A percentile compares a stretch with the other conserved stretches of the same genome.
Evolutionary conservation across 1,140 invertebrate genomes (phyloP).

Genomic region (Mesaphorura yosii): DNA sequence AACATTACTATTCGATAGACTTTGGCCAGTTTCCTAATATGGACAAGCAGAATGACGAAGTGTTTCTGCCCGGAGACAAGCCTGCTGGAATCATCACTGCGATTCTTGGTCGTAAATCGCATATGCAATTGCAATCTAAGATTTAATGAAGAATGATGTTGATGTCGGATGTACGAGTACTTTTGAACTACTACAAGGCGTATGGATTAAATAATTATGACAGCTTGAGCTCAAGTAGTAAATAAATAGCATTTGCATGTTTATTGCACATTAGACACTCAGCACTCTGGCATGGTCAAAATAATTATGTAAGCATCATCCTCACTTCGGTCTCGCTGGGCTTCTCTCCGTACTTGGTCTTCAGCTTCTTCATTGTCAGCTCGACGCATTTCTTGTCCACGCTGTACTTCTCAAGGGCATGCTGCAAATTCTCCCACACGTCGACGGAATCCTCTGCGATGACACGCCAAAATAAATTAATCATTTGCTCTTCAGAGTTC

Average conservation of each 20-base stretch:
- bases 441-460: constrained; percentile 3
- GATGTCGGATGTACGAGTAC: too few relatives aligned
- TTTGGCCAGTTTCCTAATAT: constrained; percentile 52
- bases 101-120: constrained; percentile 49
- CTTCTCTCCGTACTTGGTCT: constrained; percentile 8
- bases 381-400: constrained; percentile 1
- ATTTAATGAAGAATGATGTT: too few relatives aligned
- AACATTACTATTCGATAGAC: constrained; percentile 62
- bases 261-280: too few relatives aligned
- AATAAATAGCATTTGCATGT: too few relatives aligned
- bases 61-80: constrained; percentile 60
- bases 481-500: background rate
- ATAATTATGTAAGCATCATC: constrained; percentile 4
- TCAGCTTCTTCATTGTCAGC: constrained; percentile 12
- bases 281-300: too few relatives aligned
- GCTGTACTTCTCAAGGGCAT: constrained; percentile 4
- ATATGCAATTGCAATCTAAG: too few relatives aligned
- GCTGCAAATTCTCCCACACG: background rate
- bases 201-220: too few relatives aligned
- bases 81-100: constrained; percentile 63
- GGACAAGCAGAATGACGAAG: constrained; percentile 47
- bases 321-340: constrained; percentile 2
- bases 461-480: background rate
- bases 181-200: too few relatives aligned
- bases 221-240: too few relatives aligned